phyloP scores from a whole-genome alignment of 2,113 vertebrate species.

The Tautogolabrus adspersus region DNA sequence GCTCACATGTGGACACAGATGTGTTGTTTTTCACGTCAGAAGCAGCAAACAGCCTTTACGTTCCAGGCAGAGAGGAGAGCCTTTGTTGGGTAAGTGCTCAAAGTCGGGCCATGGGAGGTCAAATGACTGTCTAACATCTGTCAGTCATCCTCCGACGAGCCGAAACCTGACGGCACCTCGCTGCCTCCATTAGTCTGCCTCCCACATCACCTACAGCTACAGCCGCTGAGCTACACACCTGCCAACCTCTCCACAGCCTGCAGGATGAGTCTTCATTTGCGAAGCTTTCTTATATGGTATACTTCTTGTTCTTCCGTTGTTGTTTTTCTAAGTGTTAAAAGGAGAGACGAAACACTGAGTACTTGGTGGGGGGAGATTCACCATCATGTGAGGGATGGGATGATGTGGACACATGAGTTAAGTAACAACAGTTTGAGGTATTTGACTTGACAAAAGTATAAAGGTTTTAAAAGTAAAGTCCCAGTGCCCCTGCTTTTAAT shows the following conservation, averaged over 20 bases:
- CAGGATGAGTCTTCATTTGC: conserved; percentile 30
- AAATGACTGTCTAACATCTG: conserved; percentile 62
- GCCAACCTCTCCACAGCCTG: conserved; percentile 31
- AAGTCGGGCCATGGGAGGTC: conserved; percentile 46
- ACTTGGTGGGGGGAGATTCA: no score
- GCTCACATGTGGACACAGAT: conserved; percentile 5
- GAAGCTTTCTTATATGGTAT: conserved; percentile 2
- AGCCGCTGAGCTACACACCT: conserved; percentile 35
- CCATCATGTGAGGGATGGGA: background rate
- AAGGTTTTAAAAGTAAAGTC: background rate
- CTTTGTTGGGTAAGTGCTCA: conserved; percentile 29
- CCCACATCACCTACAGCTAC: conserved; percentile 51
- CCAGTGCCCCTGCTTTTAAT: background rate
- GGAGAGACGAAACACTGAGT: background rate
- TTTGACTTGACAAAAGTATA: background rate
- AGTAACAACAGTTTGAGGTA: background rate
- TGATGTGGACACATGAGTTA: background rate
- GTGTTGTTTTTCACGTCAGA: background rate
- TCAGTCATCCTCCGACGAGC: conserved; percentile 62
- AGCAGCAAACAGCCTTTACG: background rate
- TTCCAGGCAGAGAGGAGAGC: conserved; percentile 13
- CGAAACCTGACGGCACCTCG: conserved; percentile 46
- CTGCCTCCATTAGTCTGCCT: conserved; percentile 50
- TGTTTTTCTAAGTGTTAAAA: background rate
- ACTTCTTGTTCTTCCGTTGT: background rate